Conservation (phyloP, 2,797 vertebrate species). For the Anguilla anguilla region DNA sequence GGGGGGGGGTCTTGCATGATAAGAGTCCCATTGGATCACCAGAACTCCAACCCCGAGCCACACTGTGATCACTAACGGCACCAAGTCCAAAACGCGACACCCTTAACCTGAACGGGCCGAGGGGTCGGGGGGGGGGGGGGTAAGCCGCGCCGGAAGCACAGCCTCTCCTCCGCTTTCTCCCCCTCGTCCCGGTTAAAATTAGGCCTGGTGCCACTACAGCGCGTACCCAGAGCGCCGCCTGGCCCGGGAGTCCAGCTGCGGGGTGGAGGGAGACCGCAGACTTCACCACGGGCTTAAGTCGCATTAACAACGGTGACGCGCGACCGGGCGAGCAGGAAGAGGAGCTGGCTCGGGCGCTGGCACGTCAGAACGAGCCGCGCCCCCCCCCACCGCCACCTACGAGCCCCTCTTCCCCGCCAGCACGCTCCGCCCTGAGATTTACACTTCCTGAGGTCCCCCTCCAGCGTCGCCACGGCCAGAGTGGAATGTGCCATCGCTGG, state of each 20-base stretch:
- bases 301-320: background rate
- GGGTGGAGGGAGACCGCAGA: background rate
- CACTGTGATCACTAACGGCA: background rate
- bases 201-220: constrained; percentile 8
- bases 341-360: background rate
- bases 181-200: background rate
- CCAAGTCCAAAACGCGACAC: constrained; percentile 8
- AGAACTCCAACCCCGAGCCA: background rate
- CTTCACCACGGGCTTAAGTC: background rate
- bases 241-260: background rate
- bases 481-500: background rate
- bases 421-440: background rate
- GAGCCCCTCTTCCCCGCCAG: background rate
- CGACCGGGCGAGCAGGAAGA: background rate
- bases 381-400: background rate
- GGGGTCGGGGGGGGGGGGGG: background rate
- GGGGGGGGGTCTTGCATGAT: constrained; percentile 18
- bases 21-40: constrained; percentile 13
- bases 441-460: background rate
- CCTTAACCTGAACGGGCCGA: background rate
- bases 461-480: background rate
- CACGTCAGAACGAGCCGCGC: background rate
- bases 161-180: background rate
- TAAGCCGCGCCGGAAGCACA: background rate
- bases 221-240: background rate